These are phyloP conservation scores for Parnassius orleans DNA, from an alignment of 2,888 invertebrate genomes.

Conservation along the genomic window DNA sequence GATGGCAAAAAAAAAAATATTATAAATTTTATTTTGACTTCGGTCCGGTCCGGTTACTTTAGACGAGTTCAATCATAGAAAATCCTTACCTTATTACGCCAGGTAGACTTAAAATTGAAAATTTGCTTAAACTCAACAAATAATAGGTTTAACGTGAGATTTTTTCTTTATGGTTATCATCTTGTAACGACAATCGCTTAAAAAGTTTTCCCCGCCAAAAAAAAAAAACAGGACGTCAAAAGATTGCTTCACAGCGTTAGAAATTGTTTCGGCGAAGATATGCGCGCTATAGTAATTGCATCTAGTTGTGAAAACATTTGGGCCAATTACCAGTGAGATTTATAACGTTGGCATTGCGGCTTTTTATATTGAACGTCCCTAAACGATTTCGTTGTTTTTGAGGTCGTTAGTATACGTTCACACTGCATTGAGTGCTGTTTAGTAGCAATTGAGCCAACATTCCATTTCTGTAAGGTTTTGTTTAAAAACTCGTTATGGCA, in stretches of 20 bases:
- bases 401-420: slow-evolving; percentile 8
- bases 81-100: no score
- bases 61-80: no score
- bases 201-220: no score
- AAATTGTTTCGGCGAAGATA: slow-evolving; percentile 3
- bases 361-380: slow-evolving; percentile 16
- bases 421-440: background rate
- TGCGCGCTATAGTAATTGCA: slow-evolving; percentile 18
- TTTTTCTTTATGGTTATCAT: no score
- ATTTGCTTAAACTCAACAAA: no score
- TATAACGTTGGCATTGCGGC: slow-evolving; percentile 21
- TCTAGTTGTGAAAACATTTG: slow-evolving; percentile 23
- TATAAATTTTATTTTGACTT: no score
- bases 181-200: no score
- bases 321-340: slow-evolving; percentile 25
- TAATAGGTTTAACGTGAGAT: no score
- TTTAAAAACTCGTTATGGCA: background rate
- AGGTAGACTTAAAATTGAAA: no score
- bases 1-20: no score
- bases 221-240: background rate
- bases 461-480: background rate
- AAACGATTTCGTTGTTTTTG: slow-evolving; percentile 7
- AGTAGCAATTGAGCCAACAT: background rate
- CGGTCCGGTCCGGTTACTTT: no score
- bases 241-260: slow-evolving; percentile 2